Evolutionary conservation across 2,113 vertebrate genomes (phyloP).

Genomic region (Pholis gunnellus): DNA sequence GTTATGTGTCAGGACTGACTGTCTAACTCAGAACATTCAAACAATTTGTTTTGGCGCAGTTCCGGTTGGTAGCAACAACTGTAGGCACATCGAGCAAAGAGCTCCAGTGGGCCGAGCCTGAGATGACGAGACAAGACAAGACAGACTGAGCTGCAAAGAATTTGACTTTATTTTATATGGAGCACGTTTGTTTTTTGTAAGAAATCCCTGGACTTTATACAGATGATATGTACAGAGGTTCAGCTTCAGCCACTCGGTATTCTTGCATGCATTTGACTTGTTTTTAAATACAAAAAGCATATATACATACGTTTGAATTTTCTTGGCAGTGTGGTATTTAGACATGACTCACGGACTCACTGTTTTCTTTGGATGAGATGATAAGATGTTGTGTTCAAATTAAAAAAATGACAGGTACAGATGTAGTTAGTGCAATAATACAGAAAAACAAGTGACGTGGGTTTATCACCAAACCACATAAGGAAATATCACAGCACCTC

Average conservation of each 20-base stretch:
- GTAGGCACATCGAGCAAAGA: too few species aligned
- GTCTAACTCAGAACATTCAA: too few species aligned
- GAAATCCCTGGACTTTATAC: conserved; percentile 87
- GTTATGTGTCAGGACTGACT: too few species aligned
- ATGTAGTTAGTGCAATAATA: not conserved
- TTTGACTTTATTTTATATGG: conserved; percentile 72
- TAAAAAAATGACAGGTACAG: not conserved
- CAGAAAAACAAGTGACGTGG: not conserved
- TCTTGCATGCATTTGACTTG: conserved; percentile 85
- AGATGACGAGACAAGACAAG: conserved; percentile 3
- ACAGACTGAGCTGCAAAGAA: conserved; percentile 65
- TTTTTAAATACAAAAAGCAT: conserved; percentile 82
- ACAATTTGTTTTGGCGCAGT: too few species aligned
- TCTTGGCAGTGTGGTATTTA: conserved; percentile 72
- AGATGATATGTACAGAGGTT: conserved; percentile 86
- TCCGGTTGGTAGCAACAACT: too few species aligned
- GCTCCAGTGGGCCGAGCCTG: not conserved
- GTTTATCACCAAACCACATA: not conserved
- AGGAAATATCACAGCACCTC: conserved; percentile 23
- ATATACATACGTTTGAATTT: conserved; percentile 79
- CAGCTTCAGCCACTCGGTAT: conserved; percentile 69
- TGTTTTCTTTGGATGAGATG: conserved; percentile 28
- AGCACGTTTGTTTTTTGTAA: conserved; percentile 65
- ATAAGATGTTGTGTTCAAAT: not conserved
- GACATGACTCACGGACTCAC: conserved; percentile 50